Conservation (phyloP, 2,113 vertebrate species). For the Zapus hudsonius region DNA sequence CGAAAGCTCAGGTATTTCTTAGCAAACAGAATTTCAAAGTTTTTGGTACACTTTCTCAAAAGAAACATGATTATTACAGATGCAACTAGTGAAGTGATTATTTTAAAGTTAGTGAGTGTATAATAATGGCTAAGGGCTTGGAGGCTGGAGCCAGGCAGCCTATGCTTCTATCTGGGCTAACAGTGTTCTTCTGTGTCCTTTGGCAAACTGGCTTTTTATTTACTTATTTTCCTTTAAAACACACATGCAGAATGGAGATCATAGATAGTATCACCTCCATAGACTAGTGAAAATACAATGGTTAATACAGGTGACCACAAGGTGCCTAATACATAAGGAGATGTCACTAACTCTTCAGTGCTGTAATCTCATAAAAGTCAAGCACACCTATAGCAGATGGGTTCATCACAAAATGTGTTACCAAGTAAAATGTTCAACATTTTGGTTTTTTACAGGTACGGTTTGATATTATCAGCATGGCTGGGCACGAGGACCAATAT, state of each 20-base stretch:
- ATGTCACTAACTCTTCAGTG: not conserved
- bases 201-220: not conserved
- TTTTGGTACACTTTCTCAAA: not conserved
- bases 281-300: not conserved
- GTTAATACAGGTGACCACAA: not conserved
- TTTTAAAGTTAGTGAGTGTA: not conserved
- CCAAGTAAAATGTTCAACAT: constrained; percentile 11
- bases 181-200: not conserved
- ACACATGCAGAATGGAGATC: not conserved
- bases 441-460: constrained; percentile 40
- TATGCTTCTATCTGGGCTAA: not conserved
- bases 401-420: not conserved
- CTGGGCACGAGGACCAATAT: not conserved
- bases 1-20: not conserved
- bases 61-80: not conserved
- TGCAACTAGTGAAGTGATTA: not conserved
- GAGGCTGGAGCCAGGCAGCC: not conserved
- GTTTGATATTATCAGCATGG: not conserved
- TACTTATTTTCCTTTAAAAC: not conserved
- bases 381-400: not conserved
- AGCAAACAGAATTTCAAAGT: constrained; percentile 19
- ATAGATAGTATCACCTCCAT: not conserved
- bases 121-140: not conserved
- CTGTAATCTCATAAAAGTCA: not conserved
- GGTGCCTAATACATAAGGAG: not conserved